A percentile compares a stretch with the other conserved stretches of the same genome.
These are phyloP conservation scores for Tolmerus cingulatus DNA, from an alignment of 2,888 invertebrate genomes.

Conservation along the genomic window DNA sequence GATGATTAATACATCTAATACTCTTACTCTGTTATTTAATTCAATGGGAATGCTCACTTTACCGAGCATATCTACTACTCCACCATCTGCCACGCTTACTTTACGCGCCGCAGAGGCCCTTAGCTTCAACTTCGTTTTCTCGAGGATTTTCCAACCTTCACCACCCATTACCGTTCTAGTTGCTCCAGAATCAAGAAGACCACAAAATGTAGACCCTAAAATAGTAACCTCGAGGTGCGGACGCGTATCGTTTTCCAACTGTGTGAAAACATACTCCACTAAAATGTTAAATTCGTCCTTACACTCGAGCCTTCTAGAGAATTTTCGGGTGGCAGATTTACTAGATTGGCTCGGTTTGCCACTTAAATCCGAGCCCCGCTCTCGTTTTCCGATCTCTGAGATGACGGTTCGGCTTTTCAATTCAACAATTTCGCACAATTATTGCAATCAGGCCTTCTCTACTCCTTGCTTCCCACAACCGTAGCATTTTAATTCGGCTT, in stretches of 20 bases:
- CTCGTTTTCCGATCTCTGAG: not conserved
- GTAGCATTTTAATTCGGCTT: not conserved
- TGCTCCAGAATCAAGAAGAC: not conserved
- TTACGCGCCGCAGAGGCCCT: not conserved
- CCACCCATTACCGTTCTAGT: not conserved
- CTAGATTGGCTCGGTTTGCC: too few species aligned
- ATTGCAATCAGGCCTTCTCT: not conserved
- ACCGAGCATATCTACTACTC: not conserved
- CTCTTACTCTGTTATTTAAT: not conserved
- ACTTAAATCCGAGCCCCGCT: not conserved
- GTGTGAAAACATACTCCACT: not conserved
- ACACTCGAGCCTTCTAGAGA: too few species aligned
- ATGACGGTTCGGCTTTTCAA: not conserved
- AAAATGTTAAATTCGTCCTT: not conserved
- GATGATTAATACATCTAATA: not conserved
- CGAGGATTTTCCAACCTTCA: not conserved
- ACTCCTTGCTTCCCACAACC: not conserved
- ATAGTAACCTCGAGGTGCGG: not conserved
- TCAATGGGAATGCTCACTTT: not conserved
- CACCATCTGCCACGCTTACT: not conserved
- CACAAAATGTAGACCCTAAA: not conserved
- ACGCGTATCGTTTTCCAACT: not conserved
- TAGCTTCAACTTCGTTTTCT: not conserved
- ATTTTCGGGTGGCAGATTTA: too few species aligned
- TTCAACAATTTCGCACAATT: not conserved